Base-by-base conservation (phyloP, 2,113 vertebrate species). In the Trematocara macrostoma region DNA sequence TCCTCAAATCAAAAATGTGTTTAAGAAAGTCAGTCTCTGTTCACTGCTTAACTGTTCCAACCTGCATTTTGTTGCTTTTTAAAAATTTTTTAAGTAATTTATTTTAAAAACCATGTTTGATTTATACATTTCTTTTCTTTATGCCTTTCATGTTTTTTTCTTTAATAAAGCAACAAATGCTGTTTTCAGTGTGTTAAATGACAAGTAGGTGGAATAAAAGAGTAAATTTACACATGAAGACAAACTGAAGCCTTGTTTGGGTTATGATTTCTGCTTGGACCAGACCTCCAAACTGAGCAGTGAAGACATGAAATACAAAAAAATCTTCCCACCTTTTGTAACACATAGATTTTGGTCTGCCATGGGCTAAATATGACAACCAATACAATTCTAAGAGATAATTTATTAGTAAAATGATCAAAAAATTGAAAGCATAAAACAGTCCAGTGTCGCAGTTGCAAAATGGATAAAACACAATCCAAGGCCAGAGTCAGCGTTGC, bases 21-120 rank as follows among this genome's bases (percentile, higher is more conserved):
- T 71, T 26, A 71, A 71, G 64, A 45, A 71, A 45, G 67, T 26
- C 64, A 4, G 67, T 45, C 12, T 45, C 40, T 71, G 12, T 1
- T 18, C 57, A 31, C 26, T 10, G 15, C 15, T 26, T 71, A 26
- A 71, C 38, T 9, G 40, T 26, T 45, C 67, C 0, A 15, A 45
- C 67, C 12, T 26, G 20, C 64, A 16, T 71, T 0, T 71, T 71
- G 3, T 15, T 45, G 12, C 38, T 15, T 45, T 71, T 71, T 4
- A 0, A 0, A 23, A n/a, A 1, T 0, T 0, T 8, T 64, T 11
- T 0, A 26, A 26, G 20, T 10, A 23, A 26, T 26, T 42, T 26
- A 2, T 45, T 42, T 23, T 15, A 71, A 45, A 4, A 67, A 67
- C 0, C 64, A 42, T 6, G 4, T 69, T 69, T 69, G 35, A 69